A percentile compares a stretch with the other conserved stretches of the same genome.
phyloP scores from a whole-genome alignment of 2,797 vertebrate species.

The Mormyrus proboscirostris region DNA sequence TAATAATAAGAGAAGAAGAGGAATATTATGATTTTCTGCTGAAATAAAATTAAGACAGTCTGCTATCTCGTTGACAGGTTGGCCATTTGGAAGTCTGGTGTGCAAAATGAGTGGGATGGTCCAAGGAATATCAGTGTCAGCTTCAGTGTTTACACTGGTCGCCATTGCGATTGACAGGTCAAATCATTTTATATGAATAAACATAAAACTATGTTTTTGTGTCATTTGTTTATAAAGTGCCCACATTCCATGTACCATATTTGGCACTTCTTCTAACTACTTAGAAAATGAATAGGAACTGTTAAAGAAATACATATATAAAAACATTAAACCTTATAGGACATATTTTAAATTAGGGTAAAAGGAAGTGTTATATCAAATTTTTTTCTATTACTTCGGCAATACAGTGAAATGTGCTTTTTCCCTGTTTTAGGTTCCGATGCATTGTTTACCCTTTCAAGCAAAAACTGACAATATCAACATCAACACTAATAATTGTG shows the following conservation, averaged over 20 bases:
- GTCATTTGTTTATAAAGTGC: background rate
- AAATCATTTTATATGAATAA: conserved; percentile 13
- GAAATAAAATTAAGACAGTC: background rate
- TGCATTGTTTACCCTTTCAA: conserved; percentile 84
- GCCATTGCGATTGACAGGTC: conserved; percentile 87
- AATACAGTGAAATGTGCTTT: background rate
- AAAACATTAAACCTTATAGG: background rate
- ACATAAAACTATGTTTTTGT: background rate
- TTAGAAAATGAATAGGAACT: background rate
- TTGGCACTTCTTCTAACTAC: background rate
- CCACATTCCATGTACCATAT: background rate
- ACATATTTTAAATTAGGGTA: background rate
- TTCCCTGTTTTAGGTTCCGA: conserved; percentile 65
- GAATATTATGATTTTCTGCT: background rate
- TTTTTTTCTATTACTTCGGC: background rate
- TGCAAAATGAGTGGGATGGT: conserved; percentile 86
- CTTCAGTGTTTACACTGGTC: conserved; percentile 88
- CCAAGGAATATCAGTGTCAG: conserved; percentile 85
- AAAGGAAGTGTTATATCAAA: background rate
- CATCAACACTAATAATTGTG: conserved; percentile 62
- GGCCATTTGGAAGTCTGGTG: conserved; percentile 82
- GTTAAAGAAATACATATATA: background rate
- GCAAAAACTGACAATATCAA: conserved; percentile 72
- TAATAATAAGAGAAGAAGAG: background rate
- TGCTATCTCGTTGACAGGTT: conserved; percentile 60